These are phyloP conservation scores for Leptinotarsa lineolata DNA, from an alignment of 1,140 invertebrate species.

Conservation along the genomic window DNA sequence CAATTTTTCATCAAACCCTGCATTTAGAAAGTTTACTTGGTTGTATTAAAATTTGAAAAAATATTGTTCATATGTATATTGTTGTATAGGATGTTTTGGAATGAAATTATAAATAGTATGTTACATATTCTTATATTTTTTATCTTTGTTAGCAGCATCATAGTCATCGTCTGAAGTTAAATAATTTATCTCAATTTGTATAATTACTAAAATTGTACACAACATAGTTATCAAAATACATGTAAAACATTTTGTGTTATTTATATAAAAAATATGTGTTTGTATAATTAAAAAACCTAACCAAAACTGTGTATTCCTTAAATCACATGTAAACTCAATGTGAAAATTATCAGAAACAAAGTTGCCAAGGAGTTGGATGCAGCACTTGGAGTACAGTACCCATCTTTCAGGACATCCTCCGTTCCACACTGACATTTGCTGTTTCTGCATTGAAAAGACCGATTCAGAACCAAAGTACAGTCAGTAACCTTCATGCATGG, in stretches of 20 bases:
- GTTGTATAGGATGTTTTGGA: neutral
- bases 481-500: slow-evolving; percentile 10
- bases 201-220: slow-evolving; percentile 14
- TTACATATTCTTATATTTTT: slow-evolving; percentile 11
- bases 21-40: neutral
- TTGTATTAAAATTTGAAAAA: neutral
- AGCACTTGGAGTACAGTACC: slow-evolving; percentile 9
- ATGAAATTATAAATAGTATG: slow-evolving; percentile 4
- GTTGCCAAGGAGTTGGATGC: neutral
- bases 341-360: neutral
- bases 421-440: slow-evolving; percentile 10
- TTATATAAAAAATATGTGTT: slow-evolving; percentile 20
- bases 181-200: slow-evolving; percentile 21
- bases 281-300: slow-evolving; percentile 6
- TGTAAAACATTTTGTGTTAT: slow-evolving; percentile 13
- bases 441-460: slow-evolving; percentile 19
- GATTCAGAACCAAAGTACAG: slow-evolving; percentile 20
- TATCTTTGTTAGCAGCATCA: slow-evolving; percentile 9
- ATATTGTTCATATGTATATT: neutral
- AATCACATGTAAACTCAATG: neutral
- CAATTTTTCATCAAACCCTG: neutral
- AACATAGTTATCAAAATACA: slow-evolving; percentile 10
- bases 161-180: slow-evolving; percentile 13
- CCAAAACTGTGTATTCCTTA: neutral
- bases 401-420: neutral